Evolutionary conservation across 2,888 invertebrate genomes (phyloP).

Genomic region (Eumacrocentrus americanus): DNA sequence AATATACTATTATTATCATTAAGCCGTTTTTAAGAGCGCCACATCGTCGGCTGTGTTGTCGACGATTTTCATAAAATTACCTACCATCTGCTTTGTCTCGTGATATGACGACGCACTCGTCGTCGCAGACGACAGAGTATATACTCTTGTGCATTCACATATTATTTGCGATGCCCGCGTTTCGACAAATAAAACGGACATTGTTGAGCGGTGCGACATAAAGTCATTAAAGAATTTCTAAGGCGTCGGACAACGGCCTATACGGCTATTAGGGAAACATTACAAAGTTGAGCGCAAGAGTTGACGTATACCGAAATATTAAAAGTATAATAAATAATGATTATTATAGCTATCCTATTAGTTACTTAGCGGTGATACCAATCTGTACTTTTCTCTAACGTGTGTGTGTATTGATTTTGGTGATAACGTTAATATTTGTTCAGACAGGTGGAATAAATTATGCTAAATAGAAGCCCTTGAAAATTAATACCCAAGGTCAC

Average conservation of each 20-base stretch:
- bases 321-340: too few relatives aligned
- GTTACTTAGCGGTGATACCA: neutral
- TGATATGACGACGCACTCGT: too few relatives aligned
- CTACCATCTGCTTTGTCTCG: neutral
- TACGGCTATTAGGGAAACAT: neutral
- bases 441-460: neutral
- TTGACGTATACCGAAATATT: too few relatives aligned
- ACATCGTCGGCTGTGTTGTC: too few relatives aligned
- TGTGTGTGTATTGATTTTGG: neutral
- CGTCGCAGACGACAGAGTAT: neutral
- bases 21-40: too few relatives aligned
- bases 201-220: constrained; percentile 44
- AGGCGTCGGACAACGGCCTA: constrained; percentile 55
- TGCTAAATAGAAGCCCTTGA: constrained; percentile 1
- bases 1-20: too few relatives aligned
- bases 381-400: neutral
- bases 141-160: neutral
- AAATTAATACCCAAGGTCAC: constrained; percentile 6
- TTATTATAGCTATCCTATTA: too few relatives aligned
- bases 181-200: neutral
- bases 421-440: constrained; percentile 1
- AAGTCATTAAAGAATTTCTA: constrained; percentile 57
- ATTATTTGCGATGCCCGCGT: neutral
- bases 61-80: constrained; percentile 1
- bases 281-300: neutral